Evolutionary conservation across 2,113 vertebrate species (phyloP).

Genomic region (Sarotherodon lohbergeri): DNA sequence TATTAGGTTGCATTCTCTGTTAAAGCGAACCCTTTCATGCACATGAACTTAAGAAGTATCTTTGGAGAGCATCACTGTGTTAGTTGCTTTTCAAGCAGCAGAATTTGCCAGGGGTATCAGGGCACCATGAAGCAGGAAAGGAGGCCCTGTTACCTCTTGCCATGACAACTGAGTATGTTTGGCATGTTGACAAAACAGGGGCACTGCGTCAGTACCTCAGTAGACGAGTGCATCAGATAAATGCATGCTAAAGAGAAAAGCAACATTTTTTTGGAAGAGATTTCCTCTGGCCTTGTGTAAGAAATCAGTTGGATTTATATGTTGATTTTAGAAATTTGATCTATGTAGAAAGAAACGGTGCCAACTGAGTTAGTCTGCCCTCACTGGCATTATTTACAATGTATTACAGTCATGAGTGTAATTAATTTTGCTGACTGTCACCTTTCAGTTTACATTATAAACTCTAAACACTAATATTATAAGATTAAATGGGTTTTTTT

Average conservation of each 20-base stretch:
- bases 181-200: conserved; percentile 35
- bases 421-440: background rate
- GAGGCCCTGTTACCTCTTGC: background rate
- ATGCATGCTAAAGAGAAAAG: background rate
- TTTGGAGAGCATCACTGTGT: conserved; percentile 4
- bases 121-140: conserved; percentile 3
- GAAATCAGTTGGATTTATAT: conserved; percentile 23
- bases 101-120: background rate
- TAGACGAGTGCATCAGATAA: conserved; percentile 3
- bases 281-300: conserved; percentile 21
- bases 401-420: conserved; percentile 43
- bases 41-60: background rate
- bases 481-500: background rate
- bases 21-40: conserved; percentile 38
- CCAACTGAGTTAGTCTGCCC: conserved; percentile 19
- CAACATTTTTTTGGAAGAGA: background rate
- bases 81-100: conserved; percentile 30
- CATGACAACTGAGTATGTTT: conserved; percentile 26
- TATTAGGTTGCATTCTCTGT: background rate
- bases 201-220: conserved; percentile 10
- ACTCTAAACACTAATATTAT: background rate
- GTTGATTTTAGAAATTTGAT: conserved; percentile 34
- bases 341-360: background rate
- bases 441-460: background rate
- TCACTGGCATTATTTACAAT: conserved; percentile 43